Evolutionary conservation across 1,140 invertebrate species (phyloP).

Genomic region (Drosophila takahashii): DNA sequence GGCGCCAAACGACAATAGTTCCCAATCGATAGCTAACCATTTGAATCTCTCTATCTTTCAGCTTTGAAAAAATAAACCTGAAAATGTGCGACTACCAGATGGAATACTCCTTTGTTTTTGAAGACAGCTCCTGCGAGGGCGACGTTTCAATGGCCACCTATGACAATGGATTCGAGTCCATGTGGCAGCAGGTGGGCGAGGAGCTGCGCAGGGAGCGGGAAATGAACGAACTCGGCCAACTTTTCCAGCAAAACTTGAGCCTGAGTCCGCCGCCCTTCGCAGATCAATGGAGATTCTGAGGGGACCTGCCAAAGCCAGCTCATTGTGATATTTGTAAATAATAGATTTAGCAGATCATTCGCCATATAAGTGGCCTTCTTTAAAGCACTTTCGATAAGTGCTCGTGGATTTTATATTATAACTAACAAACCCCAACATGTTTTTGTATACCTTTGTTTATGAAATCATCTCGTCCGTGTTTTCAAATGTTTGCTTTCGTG

Average conservation of each 20-base stretch:
- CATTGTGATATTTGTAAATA: constrained; percentile 36
- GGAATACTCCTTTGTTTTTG: constrained; percentile 68
- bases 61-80: neutral
- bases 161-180: constrained; percentile 58
- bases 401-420: constrained; percentile 18
- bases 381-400: constrained; percentile 56
- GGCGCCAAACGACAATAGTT: constrained; percentile 1
- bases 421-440: neutral
- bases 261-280: constrained; percentile 26
- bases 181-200: constrained; percentile 68
- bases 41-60: constrained; percentile 25
- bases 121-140: constrained; percentile 55
- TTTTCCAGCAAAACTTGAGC: constrained; percentile 58
- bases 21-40: constrained; percentile 9
- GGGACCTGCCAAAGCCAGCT: neutral
- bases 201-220: constrained; percentile 61
- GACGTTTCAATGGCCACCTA: constrained; percentile 39
- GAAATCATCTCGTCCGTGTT: constrained; percentile 18
- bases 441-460: constrained; percentile 22
- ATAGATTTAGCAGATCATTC: constrained; percentile 10
- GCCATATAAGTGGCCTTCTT: constrained; percentile 8
- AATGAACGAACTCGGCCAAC: constrained; percentile 42
- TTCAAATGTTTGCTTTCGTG: constrained; percentile 33
- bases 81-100: constrained; percentile 68
- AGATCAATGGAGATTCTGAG: constrained; percentile 28